Evolutionary conservation across 2,888 invertebrate genomes (phyloP).

Genomic region (Proisotoma minuta): DNA sequence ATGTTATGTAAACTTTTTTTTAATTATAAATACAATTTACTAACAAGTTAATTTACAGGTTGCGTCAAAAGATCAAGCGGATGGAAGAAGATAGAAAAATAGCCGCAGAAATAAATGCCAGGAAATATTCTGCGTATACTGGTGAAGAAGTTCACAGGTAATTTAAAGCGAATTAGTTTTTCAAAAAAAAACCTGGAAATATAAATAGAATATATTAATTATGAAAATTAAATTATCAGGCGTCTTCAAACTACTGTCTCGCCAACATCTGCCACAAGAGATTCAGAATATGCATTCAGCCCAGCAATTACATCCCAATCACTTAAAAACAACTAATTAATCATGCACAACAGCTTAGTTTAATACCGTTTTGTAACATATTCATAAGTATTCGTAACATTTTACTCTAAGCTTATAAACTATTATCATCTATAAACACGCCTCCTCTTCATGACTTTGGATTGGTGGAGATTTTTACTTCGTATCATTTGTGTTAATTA

Average conservation of each 20-base stretch:
- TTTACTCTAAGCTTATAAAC: too few relatives aligned
- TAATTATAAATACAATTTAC: background rate
- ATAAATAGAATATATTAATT: background rate
- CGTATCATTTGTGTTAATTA: too few relatives aligned
- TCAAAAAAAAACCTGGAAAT: background rate
- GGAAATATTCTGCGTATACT: slow-evolving; percentile 33
- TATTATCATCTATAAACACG: too few relatives aligned
- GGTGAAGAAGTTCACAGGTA: slow-evolving; percentile 37
- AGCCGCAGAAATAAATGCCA: slow-evolving; percentile 25
- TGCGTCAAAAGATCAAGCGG: slow-evolving; percentile 12
- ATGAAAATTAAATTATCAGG: background rate
- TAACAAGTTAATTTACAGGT: slow-evolving; percentile 9
- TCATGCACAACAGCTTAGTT: too few relatives aligned
- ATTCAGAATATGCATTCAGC: slow-evolving; percentile 29
- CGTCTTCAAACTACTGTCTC: background rate
- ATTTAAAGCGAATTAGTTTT: background rate
- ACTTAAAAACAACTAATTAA: too few relatives aligned
- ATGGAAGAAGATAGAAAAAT: slow-evolving; percentile 17
- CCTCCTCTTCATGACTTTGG: too few relatives aligned
- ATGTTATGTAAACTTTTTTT: background rate
- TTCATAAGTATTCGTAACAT: too few relatives aligned
- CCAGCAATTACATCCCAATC: background rate
- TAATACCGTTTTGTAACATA: too few relatives aligned
- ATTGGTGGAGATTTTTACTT: too few relatives aligned
- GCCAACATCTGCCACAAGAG: background rate